Evolutionary conservation across 2,113 vertebrate genomes (phyloP).

Genomic region (Columbina picui): DNA sequence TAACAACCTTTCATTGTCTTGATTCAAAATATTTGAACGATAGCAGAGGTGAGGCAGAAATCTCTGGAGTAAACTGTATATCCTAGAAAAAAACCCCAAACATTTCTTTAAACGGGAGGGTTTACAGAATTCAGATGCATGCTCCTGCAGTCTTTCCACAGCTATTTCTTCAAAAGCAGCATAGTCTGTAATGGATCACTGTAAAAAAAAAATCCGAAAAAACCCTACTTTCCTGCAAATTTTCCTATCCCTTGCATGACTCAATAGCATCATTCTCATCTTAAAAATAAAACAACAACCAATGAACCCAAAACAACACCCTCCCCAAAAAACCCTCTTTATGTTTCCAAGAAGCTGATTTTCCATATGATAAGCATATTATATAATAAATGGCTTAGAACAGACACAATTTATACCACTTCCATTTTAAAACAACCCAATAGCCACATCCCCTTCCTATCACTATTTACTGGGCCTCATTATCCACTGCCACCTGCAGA

Average conservation of each 20-base stretch:
- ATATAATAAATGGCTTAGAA: background rate
- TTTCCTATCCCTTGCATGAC: background rate
- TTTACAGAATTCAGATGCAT: background rate
- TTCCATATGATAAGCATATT: background rate
- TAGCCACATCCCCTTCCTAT: background rate
- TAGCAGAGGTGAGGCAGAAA: background rate
- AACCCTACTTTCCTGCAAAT: background rate
- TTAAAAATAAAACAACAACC: background rate
- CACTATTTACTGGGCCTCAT: background rate
- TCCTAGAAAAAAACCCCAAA: background rate
- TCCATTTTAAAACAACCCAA: background rate
- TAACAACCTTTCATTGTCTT: background rate
- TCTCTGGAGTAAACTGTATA: background rate
- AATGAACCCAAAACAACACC: too few species aligned
- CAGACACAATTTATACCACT: background rate
- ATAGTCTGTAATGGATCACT: background rate
- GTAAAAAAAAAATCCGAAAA: slow-evolving; percentile 31
- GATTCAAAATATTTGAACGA: background rate
- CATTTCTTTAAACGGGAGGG: background rate
- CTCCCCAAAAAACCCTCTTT: background rate
- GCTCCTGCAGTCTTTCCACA: background rate
- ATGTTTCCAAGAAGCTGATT: background rate
- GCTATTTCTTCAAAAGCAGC: background rate
- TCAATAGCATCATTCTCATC: background rate
- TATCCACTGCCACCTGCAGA: background rate